A percentile compares a stretch with the other conserved stretches of the same genome.
These are phyloP conservation scores for Helleia helle DNA, from an alignment of 2,888 invertebrate genomes.

Conservation along the genomic window DNA sequence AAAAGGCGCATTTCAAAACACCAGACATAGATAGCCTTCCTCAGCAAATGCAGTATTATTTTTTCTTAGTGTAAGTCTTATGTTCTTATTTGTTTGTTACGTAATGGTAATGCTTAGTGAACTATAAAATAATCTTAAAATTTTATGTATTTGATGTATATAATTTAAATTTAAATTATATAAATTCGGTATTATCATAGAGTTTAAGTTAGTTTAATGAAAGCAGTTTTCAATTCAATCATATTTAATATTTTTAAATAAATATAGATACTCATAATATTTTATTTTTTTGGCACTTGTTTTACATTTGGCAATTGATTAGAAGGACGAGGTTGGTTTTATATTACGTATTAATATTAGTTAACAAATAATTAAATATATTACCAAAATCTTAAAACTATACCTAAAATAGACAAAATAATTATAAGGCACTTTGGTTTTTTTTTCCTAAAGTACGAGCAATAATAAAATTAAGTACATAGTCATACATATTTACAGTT, in stretches of 20 bases:
- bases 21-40: constrained; percentile 52
- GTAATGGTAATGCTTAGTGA: too few relatives aligned
- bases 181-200: not conserved
- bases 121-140: too few relatives aligned
- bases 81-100: too few relatives aligned
- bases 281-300: constrained; percentile 23
- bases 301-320: constrained; percentile 27
- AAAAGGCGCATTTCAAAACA: constrained; percentile 52
- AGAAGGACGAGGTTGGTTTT: constrained; percentile 8
- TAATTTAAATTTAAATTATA: constrained; percentile 11
- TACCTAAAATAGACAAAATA: not conserved
- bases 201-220: not conserved
- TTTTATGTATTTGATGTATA: too few relatives aligned
- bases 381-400: not conserved
- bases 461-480: constrained; percentile 7
- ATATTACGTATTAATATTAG: not conserved
- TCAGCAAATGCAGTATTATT: constrained; percentile 59
- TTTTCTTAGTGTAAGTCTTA: constrained; percentile 40
- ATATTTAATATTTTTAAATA: constrained; percentile 36
- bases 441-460: not conserved
- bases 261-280: constrained; percentile 39
- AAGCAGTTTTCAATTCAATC: not conserved
- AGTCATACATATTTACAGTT: not conserved
- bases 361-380: not conserved
- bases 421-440: constrained; percentile 1